Percentiles rank a stretch among this genome's conserved stretches.
Conservation (phyloP, 2,113 vertebrate species). For the Uropsilus gracilis region DNA sequence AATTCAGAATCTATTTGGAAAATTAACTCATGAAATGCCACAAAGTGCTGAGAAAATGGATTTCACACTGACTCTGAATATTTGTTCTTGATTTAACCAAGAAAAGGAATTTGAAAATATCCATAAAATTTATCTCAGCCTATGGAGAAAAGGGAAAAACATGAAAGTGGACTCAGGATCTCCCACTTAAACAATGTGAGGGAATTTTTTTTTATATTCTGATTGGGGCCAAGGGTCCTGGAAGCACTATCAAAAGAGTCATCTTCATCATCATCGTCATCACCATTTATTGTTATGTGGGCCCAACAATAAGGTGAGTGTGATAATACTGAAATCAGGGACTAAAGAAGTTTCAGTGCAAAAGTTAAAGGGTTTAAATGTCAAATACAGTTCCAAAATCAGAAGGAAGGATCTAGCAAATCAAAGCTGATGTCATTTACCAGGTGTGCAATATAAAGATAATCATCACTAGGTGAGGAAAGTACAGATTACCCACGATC, state of each 20-base stretch:
- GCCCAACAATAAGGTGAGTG: not conserved
- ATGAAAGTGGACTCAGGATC: not conserved
- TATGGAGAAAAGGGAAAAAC: not conserved
- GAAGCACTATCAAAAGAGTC: not conserved
- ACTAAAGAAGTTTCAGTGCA: not conserved
- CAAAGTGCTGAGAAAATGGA: not conserved
- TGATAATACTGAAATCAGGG: not conserved
- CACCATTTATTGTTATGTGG: not conserved
- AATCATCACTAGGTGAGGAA: not conserved
- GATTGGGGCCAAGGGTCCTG: not conserved
- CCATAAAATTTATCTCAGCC: not conserved
- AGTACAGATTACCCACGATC: not conserved
- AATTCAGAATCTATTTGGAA: slow-evolving; percentile 11
- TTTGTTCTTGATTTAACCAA: not conserved
- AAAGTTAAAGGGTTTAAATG: not conserved
- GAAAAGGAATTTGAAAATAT: not conserved
- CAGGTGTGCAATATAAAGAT: not conserved
- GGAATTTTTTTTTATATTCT: not conserved
- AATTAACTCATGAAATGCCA: slow-evolving; percentile 2
- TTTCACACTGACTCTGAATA: not conserved
- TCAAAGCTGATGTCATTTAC: not conserved
- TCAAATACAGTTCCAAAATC: not conserved
- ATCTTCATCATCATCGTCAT: not conserved
- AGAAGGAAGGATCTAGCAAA: not conserved
- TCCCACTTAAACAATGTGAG: not conserved